Percentiles rank a stretch among this genome's conserved stretches.
Conservation (phyloP, 2,888 invertebrate genomes). For the Meghimatium bilineatum region DNA sequence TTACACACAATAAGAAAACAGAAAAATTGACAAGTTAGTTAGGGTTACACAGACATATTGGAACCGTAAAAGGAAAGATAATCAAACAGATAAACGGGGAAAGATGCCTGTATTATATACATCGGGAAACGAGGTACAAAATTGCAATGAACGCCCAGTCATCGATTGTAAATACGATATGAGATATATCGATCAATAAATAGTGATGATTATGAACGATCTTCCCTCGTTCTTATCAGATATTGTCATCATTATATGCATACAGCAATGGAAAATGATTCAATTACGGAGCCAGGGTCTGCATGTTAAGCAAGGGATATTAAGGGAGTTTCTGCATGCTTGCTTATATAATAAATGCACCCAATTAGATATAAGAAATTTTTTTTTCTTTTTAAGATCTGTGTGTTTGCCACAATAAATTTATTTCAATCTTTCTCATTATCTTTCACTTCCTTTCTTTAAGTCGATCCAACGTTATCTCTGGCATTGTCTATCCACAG, state of each 20-base stretch:
- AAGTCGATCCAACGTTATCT: background rate
- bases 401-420: background rate
- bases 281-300: constrained; percentile 1
- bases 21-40: no score
- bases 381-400: background rate
- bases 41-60: background rate
- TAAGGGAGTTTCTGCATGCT: background rate
- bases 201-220: background rate
- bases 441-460: constrained; percentile 19
- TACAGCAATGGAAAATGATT: constrained; percentile 12
- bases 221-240: background rate
- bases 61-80: background rate
- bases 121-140: background rate
- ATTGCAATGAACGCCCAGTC: background rate
- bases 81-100: background rate
- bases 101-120: background rate
- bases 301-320: background rate
- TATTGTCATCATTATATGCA: background rate
- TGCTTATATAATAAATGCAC: no score
- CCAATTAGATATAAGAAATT: background rate
- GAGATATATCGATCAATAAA: constrained; percentile 11
- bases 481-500: background rate
- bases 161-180: background rate
- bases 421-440: background rate
- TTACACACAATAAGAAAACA: no score